Conservation (phyloP, 2,113 vertebrate genomes). For the Malaclemys terrapin region DNA sequence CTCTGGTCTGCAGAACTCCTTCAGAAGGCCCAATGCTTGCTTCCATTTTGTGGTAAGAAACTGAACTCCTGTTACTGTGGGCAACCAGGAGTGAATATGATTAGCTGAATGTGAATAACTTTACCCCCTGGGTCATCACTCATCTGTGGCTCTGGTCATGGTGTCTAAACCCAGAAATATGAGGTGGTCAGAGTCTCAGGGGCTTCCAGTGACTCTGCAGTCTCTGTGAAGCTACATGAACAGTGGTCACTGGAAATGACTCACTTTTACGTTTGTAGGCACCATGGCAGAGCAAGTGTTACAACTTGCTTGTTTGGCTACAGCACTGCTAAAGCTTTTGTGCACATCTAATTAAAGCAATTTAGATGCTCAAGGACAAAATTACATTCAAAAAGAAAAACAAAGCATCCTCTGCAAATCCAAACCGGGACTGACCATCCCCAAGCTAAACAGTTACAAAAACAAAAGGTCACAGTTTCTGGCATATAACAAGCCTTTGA, state of each 20-base stretch:
- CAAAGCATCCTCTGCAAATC: background rate
- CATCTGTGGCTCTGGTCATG: background rate
- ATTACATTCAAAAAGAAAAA: background rate
- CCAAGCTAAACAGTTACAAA: background rate
- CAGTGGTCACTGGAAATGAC: background rate
- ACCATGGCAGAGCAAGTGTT: background rate
- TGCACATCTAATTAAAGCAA: rapidly evolving
- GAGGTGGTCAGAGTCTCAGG: background rate
- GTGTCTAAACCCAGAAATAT: background rate
- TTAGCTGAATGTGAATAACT: background rate
- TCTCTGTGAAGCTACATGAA: background rate
- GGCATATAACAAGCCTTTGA: background rate
- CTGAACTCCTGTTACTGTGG: background rate
- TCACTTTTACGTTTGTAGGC: background rate
- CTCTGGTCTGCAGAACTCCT: background rate
- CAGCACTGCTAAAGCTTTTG: background rate
- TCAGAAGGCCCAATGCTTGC: background rate
- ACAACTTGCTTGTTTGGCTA: background rate
- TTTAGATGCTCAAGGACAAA: background rate
- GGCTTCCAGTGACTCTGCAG: background rate
- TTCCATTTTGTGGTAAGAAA: background rate
- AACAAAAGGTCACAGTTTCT: background rate
- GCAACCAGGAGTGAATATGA: background rate
- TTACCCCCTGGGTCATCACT: background rate
- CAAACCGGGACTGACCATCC: background rate